A percentile compares a stretch with the other conserved stretches of the same genome.
These are phyloP conservation scores for Camponotus pennsylvanicus DNA, from an alignment of 1,140 invertebrate genomes.

Conservation along the genomic window DNA sequence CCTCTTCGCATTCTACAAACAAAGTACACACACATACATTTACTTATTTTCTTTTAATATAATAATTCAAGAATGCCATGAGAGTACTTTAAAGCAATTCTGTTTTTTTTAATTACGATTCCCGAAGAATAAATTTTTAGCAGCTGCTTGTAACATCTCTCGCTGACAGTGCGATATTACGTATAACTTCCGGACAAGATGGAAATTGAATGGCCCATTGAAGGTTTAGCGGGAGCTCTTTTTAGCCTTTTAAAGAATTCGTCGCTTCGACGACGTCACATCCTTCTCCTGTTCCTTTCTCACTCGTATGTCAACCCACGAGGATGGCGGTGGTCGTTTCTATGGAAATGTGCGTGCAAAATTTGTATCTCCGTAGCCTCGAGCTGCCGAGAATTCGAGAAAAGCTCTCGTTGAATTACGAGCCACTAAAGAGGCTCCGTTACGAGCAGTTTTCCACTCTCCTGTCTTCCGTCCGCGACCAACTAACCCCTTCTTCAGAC, in stretches of 20 bases:
- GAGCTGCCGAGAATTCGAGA: slow-evolving; percentile 65
- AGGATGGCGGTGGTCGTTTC: slow-evolving; percentile 41
- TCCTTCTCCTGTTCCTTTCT: background rate
- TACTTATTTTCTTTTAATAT: background rate
- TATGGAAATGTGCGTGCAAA: slow-evolving; percentile 73
- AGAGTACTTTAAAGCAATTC: background rate
- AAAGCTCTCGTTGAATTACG: slow-evolving; percentile 77
- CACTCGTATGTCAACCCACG: background rate
- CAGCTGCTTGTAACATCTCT: background rate
- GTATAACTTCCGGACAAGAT: background rate
- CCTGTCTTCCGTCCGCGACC: slow-evolving; percentile 3
- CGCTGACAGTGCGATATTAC: background rate
- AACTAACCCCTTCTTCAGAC: slow-evolving; percentile 14
- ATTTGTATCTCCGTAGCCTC: slow-evolving; percentile 66
- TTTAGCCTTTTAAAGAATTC: slow-evolving; percentile 12
- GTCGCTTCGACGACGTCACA: background rate
- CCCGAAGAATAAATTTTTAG: background rate
- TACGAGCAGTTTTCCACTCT: slow-evolving; percentile 65
- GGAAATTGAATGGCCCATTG: background rate
- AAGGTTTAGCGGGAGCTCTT: background rate
- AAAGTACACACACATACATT: background rate
- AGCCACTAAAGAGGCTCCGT: slow-evolving; percentile 76
- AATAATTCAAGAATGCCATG: too few species aligned
- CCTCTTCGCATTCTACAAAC: too few species aligned
- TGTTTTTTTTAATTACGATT: background rate